Percentiles rank a stretch among this genome's conserved stretches.
Evolutionary conservation across 37 sponge, comb jelly and placozoan species (phyloP).

Genomic region (Agelas oroides): DNA sequence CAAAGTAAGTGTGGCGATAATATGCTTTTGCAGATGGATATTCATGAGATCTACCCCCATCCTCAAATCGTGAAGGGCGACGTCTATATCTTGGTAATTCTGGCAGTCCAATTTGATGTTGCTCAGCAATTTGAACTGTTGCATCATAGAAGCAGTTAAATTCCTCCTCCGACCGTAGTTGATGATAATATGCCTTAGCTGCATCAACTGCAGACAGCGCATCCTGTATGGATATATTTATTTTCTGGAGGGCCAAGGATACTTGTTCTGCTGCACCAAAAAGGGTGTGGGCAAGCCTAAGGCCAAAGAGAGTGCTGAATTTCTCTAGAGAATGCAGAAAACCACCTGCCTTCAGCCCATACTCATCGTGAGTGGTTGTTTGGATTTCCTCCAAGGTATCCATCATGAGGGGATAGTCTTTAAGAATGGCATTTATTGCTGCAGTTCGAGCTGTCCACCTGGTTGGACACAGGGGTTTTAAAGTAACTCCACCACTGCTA

Average conservation of each 20-base stretch:
- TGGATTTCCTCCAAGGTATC: constrained; percentile 50
- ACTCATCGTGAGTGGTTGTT: constrained; percentile 39
- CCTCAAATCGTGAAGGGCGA: constrained; percentile 39
- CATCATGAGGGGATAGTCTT: constrained; percentile 35
- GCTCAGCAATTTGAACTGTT: constrained; percentile 13
- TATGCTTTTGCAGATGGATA: constrained; percentile 35
- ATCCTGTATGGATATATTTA: constrained; percentile 49
- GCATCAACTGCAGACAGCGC: constrained; percentile 52
- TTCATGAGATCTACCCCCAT: constrained; percentile 45
- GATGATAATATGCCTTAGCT: constrained; percentile 44
- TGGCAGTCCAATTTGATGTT: constrained; percentile 40
- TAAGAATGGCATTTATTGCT: constrained; percentile 53
- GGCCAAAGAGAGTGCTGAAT: constrained; percentile 53
- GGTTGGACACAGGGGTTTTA: constrained; percentile 60
- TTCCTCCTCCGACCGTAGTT: constrained; percentile 26
- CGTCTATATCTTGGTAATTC: constrained; percentile 59
- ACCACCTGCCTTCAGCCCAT: constrained; percentile 58
- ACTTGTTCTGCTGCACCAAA: constrained; percentile 56
- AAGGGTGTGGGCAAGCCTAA: constrained; percentile 39
- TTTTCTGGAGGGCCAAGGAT: constrained; percentile 35
- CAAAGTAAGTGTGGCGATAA: constrained; percentile 51
- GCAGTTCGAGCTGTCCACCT: constrained; percentile 69
- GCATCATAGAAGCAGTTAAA: constrained; percentile 56
- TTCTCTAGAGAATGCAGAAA: constrained; percentile 28
- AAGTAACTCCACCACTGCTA: not conserved